phyloP scores from a whole-genome alignment of 2,888 invertebrate genomes.

The Dryadula phaetusa region DNA sequence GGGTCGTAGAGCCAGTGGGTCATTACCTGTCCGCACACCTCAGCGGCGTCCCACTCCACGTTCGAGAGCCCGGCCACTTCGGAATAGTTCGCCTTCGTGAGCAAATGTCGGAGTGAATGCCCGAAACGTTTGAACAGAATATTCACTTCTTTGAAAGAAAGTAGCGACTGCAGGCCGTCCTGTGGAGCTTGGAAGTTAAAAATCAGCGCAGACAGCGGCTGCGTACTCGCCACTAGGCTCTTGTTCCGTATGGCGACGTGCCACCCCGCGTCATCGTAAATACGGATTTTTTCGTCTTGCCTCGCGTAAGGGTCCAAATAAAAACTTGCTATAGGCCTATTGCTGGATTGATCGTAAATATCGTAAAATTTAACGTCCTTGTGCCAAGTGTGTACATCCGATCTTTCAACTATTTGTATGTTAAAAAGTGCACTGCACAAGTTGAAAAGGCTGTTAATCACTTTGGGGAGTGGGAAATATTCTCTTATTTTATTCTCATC shows the following conservation, averaged over 20 bases:
- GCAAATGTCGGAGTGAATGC: constrained; percentile 92
- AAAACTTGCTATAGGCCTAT: constrained; percentile 90
- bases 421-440: constrained; percentile 91
- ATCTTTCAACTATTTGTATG: constrained; percentile 88
- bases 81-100: constrained; percentile 92
- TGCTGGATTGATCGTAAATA: constrained; percentile 87
- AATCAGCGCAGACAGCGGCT: constrained; percentile 92
- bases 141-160: constrained; percentile 90
- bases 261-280: constrained; percentile 88
- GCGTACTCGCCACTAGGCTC: constrained; percentile 85
- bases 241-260: constrained; percentile 91
- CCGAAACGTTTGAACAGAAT: constrained; percentile 94
- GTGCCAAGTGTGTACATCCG: constrained; percentile 91
- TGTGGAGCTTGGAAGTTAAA: constrained; percentile 91
- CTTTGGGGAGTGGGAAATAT: constrained; percentile 93
- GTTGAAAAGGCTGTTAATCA: constrained; percentile 90
- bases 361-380: constrained; percentile 93
- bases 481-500: constrained; percentile 89
- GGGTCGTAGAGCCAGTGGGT: constrained; percentile 91
- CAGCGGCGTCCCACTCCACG: constrained; percentile 97
- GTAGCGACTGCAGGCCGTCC: constrained; percentile 86
- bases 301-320: constrained; percentile 93
- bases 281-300: constrained; percentile 85
- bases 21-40: constrained; percentile 93
- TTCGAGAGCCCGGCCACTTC: constrained; percentile 94